phyloP scores from a whole-genome alignment of 2,888 invertebrate species.

The Himalopsyche japonica region DNA sequence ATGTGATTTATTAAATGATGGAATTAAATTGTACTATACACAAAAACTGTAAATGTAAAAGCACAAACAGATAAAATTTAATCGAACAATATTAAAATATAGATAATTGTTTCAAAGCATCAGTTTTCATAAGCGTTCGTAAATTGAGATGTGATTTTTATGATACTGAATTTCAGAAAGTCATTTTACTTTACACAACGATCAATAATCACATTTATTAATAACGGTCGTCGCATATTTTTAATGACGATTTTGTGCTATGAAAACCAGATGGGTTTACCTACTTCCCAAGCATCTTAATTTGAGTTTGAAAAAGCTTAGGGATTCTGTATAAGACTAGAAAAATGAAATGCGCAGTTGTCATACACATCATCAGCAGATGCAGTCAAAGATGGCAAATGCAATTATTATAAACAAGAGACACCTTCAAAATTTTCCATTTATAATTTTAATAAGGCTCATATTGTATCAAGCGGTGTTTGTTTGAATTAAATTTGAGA shows the following conservation, averaged over 20 bases:
- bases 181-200: neutral
- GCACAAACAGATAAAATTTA: no score
- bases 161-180: neutral
- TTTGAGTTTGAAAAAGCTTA: neutral
- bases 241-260: neutral
- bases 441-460: neutral
- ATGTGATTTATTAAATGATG: neutral
- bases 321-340: neutral
- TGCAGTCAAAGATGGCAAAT: neutral
- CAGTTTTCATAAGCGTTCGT: neutral
- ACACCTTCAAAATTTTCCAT: neutral
- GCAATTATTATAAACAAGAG: neutral
- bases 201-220: neutral
- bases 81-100: no score
- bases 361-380: neutral
- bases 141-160: neutral
- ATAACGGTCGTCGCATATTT: neutral
- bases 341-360: neutral
- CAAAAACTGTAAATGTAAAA: no score
- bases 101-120: no score
- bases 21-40: neutral
- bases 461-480: neutral
- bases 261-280: neutral
- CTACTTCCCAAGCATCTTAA: neutral
- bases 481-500: neutral